phyloP scores from a whole-genome alignment of 2,888 invertebrate genomes.

The Lithophane leautieri region DNA sequence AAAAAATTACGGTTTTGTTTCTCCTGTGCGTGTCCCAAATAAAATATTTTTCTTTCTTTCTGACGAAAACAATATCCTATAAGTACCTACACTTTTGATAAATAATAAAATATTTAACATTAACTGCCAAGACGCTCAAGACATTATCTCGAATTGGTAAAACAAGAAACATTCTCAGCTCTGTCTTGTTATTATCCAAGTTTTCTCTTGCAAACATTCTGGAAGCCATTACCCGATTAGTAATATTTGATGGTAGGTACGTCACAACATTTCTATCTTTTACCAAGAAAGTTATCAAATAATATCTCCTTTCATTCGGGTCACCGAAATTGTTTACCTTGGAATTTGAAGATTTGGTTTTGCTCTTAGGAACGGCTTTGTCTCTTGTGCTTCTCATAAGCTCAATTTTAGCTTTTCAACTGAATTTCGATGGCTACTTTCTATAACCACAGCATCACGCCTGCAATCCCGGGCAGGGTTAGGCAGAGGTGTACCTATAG shows the following conservation, averaged over 20 bases:
- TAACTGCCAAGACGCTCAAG: conserved; percentile 12
- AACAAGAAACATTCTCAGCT: conserved; percentile 50
- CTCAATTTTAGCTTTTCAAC: background rate
- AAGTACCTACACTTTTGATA: conserved; percentile 19
- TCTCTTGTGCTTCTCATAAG: background rate
- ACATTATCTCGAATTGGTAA: conserved; percentile 38
- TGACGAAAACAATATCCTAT: background rate
- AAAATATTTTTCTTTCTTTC: too few relatives aligned
- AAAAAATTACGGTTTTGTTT: too few relatives aligned
- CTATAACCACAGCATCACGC: background rate
- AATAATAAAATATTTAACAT: conserved; percentile 14
- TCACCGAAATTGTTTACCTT: background rate
- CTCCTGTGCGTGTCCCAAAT: too few relatives aligned
- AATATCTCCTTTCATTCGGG: conserved; percentile 23
- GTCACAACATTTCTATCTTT: conserved; percentile 24
- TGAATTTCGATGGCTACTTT: background rate
- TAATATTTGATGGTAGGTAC: conserved; percentile 48
- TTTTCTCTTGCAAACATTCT: conserved; percentile 51
- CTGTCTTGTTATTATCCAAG: conserved; percentile 32
- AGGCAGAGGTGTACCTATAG: too few relatives aligned
- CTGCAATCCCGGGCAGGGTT: too few relatives aligned
- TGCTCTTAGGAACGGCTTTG: background rate
- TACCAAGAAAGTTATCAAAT: conserved; percentile 12
- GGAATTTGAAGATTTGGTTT: background rate
- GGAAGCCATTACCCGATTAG: conserved; percentile 58